A percentile compares a stretch with the other conserved stretches of the same genome.
Conservation (phyloP, 53 echinoderm and acorn worm species). For the Crossaster papposus region DNA sequence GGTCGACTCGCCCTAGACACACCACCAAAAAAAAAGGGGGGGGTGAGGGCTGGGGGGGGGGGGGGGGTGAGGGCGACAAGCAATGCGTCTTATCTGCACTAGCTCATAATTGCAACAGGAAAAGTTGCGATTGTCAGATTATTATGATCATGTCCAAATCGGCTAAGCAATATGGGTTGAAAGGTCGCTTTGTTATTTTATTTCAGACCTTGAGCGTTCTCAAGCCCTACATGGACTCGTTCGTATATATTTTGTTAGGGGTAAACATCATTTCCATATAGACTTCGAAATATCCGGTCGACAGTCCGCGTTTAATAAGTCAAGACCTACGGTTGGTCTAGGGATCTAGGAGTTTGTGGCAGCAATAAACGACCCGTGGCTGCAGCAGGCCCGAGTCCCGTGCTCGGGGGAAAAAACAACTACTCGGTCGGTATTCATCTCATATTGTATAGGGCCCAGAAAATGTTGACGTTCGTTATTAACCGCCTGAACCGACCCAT, state of each 20-base stretch:
- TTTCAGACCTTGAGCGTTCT: neutral
- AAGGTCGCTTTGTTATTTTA: conserved; percentile 24
- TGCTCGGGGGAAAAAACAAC: neutral
- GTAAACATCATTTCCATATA: conserved; percentile 59
- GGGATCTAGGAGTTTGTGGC: neutral
- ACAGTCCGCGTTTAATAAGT: conserved; percentile 36
- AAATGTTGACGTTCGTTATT: conserved; percentile 54
- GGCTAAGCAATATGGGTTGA: neutral
- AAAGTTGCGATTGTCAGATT: conserved; percentile 34
- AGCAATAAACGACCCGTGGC: neutral
- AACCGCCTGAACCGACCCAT: conserved; percentile 39
- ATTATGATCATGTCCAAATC: conserved; percentile 25
- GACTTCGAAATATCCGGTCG: conserved; percentile 23
- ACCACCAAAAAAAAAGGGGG: no score
- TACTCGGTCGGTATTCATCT: conserved; percentile 10
- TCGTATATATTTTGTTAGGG: conserved; percentile 17
- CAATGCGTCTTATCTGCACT: conserved; percentile 29
- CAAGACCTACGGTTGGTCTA: neutral
- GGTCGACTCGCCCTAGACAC: no score
- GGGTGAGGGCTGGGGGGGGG: no score
- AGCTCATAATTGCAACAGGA: conserved; percentile 18
- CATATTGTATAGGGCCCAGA: neutral
- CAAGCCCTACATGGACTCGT: conserved; percentile 10
- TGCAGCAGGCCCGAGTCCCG: neutral
- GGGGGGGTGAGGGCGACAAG: no score